Conservation (phyloP, 2,113 vertebrate genomes). For the Rynchops niger region DNA sequence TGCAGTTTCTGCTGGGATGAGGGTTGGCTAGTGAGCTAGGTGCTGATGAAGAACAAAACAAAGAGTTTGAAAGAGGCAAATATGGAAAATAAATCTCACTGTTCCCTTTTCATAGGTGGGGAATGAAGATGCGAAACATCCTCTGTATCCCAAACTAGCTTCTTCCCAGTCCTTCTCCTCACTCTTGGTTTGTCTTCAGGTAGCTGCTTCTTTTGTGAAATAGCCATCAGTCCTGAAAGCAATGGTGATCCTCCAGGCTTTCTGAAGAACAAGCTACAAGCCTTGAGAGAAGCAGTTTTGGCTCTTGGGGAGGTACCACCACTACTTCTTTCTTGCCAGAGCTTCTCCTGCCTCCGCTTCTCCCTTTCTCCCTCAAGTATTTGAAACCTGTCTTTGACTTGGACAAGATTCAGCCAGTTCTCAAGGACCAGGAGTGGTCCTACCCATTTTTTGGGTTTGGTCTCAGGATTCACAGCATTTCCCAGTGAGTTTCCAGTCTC, state of each 20-base stretch:
- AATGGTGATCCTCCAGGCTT: background rate
- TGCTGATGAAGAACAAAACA: background rate
- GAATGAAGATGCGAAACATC: background rate
- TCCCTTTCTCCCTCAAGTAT: background rate
- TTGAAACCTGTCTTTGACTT: background rate
- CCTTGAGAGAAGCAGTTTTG: background rate
- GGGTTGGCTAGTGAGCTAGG: background rate
- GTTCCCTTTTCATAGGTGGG: background rate
- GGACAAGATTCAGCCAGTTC: background rate
- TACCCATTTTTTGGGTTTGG: fast-evolving
- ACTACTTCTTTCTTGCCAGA: background rate
- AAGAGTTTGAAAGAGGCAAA: background rate
- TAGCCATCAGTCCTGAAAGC: background rate
- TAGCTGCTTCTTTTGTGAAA: background rate
- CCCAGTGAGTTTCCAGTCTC: background rate
- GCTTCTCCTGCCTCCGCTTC: background rate
- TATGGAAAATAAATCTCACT: background rate
- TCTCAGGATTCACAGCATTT: background rate
- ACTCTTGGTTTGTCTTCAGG: background rate
- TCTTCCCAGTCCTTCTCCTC: background rate
- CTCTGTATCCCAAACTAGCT: background rate
- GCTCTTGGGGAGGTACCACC: background rate
- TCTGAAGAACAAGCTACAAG: background rate
- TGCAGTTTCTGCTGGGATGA: background rate
- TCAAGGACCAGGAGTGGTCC: background rate